Percentiles rank a stretch among this genome's conserved stretches.
Conservation (phyloP, 2,797 vertebrate genomes). For the Hippocampus kuda region DNA sequence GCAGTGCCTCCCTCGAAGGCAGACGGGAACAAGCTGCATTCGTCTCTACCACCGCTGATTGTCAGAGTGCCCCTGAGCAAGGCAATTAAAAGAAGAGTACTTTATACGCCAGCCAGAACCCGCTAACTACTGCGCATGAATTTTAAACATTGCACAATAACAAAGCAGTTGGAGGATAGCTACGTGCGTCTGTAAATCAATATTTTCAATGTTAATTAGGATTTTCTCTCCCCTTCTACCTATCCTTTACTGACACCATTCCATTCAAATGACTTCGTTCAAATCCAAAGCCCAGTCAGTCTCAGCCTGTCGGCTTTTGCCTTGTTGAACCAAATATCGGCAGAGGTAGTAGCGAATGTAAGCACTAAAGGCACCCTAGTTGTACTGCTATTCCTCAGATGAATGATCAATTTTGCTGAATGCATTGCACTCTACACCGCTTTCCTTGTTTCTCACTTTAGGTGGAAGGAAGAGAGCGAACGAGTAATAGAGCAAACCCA, state of each 20-base stretch:
- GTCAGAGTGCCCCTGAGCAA: constrained; percentile 46
- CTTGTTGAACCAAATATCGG: constrained; percentile 24
- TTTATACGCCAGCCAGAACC: constrained; percentile 16
- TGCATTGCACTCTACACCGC: constrained; percentile 59
- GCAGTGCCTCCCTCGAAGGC: constrained; percentile 6
- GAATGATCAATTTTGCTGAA: constrained; percentile 34
- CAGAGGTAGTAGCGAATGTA: constrained; percentile 36
- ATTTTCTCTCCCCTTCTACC: not conserved
- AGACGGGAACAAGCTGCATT: constrained; percentile 23
- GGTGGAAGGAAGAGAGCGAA: constrained; percentile 36
- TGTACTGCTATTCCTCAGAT: constrained; percentile 61
- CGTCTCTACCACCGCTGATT: constrained; percentile 22
- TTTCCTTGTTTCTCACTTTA: constrained; percentile 43
- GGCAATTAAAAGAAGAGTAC: constrained; percentile 36
- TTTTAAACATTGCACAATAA: not conserved
- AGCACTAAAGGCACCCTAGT: constrained; percentile 62
- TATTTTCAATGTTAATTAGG: not conserved
- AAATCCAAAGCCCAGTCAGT: not conserved
- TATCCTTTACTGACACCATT: not conserved
- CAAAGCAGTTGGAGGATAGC: not conserved
- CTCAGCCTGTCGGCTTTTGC: not conserved
- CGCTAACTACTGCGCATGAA: not conserved
- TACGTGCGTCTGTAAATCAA: not conserved
- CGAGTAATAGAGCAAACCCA: constrained; percentile 48
- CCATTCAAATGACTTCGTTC: not conserved